Evolutionary conservation across 2,113 vertebrate genomes (phyloP).

Genomic region (Oxygymnocypris stewartii): DNA sequence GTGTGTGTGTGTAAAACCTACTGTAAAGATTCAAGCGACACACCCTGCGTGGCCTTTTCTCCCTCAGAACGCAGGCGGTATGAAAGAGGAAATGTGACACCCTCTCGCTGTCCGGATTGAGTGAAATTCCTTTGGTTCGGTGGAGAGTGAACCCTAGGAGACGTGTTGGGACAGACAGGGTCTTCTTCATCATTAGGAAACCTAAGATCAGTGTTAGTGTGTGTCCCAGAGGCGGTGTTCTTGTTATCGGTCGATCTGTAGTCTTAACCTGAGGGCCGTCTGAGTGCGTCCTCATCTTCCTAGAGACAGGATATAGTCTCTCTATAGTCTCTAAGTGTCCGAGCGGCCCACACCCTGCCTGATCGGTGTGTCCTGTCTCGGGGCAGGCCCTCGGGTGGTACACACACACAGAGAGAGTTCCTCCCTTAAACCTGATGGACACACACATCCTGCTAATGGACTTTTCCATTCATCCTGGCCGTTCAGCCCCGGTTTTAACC

Average conservation of each 20-base stretch:
- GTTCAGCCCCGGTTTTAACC: slow-evolving; percentile 22
- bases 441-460: slow-evolving; percentile 46
- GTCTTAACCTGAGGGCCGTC: slow-evolving; percentile 57
- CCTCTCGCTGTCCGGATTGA: slow-evolving; percentile 14
- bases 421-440: slow-evolving; percentile 1
- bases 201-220: slow-evolving; percentile 18
- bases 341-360: slow-evolving; percentile 46
- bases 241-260: slow-evolving; percentile 60
- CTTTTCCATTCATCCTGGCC: slow-evolving; percentile 41
- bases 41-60: neutral
- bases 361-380: slow-evolving; percentile 34
- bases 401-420: slow-evolving; percentile 31
- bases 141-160: slow-evolving; percentile 38
- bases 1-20: neutral
- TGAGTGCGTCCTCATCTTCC: slow-evolving; percentile 50
- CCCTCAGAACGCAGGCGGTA: neutral
- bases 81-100: slow-evolving; percentile 22
- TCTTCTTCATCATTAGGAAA: slow-evolving; percentile 31
- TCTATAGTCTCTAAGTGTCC: slow-evolving; percentile 44
- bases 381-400: slow-evolving; percentile 31
- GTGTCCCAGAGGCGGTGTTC: slow-evolving; percentile 25
- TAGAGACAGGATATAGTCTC: slow-evolving; percentile 61
- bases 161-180: slow-evolving; percentile 47
- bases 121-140: slow-evolving; percentile 32
- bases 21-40: slow-evolving; percentile 1